Conservation (phyloP, 2,113 vertebrate species). For the Ammodytes marinus region DNA sequence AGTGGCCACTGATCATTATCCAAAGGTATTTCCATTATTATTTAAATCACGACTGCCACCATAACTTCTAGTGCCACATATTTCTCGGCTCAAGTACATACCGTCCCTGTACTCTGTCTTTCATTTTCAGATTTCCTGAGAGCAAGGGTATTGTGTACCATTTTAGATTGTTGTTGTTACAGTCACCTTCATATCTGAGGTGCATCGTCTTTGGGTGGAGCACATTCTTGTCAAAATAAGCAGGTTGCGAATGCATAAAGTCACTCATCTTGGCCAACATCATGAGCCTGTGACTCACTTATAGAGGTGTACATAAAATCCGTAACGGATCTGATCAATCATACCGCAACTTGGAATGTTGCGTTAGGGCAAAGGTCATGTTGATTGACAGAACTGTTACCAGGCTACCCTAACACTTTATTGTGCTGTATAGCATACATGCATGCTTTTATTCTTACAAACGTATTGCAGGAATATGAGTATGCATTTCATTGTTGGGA, state of each 20-base stretch:
- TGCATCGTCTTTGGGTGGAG: constrained; percentile 41
- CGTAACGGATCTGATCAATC: background rate
- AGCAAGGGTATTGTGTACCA: background rate
- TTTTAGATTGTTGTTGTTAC: background rate
- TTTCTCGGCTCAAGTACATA: background rate
- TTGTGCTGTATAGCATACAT: background rate
- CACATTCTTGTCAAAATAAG: constrained; percentile 32
- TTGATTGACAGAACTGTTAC: background rate
- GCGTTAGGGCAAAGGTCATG: background rate
- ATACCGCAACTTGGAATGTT: background rate
- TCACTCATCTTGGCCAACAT: constrained; percentile 1
- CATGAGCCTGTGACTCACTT: constrained; percentile 8
- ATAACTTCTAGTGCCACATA: background rate
- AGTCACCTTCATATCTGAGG: constrained; percentile 14
- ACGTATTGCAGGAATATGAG: no score
- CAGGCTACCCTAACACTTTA: background rate
- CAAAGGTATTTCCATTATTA: background rate
- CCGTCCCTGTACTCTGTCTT: background rate
- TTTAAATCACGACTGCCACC: background rate
- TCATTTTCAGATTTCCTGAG: no score
- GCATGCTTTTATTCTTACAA: no score
- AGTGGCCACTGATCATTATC: background rate
- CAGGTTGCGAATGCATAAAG: constrained; percentile 12
- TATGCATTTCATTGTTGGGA: background rate
- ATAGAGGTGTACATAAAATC: background rate